Percentiles rank a stretch among this genome's conserved stretches.
These are phyloP conservation scores for Drosophila mimica DNA, from an alignment of 2,888 invertebrate genomes.

Conservation along the genomic window DNA sequence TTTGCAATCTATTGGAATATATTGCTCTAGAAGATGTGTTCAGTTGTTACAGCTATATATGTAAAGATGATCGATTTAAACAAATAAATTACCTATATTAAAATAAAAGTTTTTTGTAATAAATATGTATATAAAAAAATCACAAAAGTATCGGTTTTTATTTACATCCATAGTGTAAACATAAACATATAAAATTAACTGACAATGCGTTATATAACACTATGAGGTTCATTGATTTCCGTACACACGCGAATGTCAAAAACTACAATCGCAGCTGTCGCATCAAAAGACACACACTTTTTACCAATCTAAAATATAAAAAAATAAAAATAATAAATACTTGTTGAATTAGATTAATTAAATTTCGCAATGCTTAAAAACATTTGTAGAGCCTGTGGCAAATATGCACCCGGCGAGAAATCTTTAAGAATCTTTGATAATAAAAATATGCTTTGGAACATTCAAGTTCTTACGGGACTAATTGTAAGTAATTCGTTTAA, in stretches of 20 bases:
- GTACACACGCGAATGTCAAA: conserved; percentile 35
- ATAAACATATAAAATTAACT: not conserved
- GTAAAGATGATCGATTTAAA: not conserved
- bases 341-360: conserved; percentile 3
- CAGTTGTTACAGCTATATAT: not conserved
- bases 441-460: conserved; percentile 39
- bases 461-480: conserved; percentile 52
- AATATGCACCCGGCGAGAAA: conserved; percentile 17
- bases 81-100: not conserved
- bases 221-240: not conserved
- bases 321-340: no score
- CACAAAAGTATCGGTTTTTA: not conserved
- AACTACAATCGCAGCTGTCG: conserved; percentile 29
- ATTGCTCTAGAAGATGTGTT: not conserved
- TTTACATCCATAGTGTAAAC: not conserved
- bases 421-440: conserved; percentile 47
- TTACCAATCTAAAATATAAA: no score
- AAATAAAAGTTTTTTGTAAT: no score
- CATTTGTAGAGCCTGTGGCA: conserved; percentile 47
- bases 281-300: conserved; percentile 2
- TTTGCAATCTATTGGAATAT: not conserved
- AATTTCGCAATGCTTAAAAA: conserved; percentile 35
- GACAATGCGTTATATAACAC: conserved; percentile 32
- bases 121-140: no score
- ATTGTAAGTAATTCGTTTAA: conserved; percentile 23